Evolutionary conservation across 2,888 invertebrate genomes (phyloP), one percentile per base, ranked within the genome.

Genomic region (Scaptomyza caliginosa): DNA sequence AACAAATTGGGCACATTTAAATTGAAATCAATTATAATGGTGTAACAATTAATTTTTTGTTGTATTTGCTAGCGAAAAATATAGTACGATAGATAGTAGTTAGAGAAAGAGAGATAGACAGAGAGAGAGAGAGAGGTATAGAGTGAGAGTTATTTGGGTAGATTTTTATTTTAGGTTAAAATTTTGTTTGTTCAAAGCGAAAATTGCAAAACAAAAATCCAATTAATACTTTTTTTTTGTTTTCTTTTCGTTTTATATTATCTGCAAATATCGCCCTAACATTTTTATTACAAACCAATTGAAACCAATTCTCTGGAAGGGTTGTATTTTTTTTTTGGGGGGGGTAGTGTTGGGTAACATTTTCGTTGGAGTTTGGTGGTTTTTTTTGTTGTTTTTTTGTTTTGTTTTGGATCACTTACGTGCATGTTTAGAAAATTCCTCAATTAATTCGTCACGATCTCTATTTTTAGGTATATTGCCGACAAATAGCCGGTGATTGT

Each of bases 401-500:
- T 77, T 60, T 66, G 50, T 68, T 74, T 82, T 87, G 77, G 69
- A 90, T 90, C 91, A 97, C 97, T 97, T 97, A 98, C 98, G 98
- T 96, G 98, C 97, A 95, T 97, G 96, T 95, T 97, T 98, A 94
- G 96, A 95, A 96, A 98, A 98, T 95, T 98, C 98, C 95, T 98
- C 98, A 94, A 96, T 96, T 94, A 98, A 97, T 95, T 98, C 98
- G 94, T 98, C 98, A 95, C 96, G 97, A 95, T 97, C 97, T 95
- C 98, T 97, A 96, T 97, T 98, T 96, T 98, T 98, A 95, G 98
- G 98, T 95, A 98, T 98, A 97, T 98, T 98, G 94, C 98, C 98
- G 95, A 98, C 98, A 97, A 98, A 98, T 95, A 98, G 96, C 94
- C 98, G 97, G 94, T 97, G 97, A 96, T 98, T 98, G 96, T 98